Conservation (phyloP, 2,888 invertebrate species). For the Drosophila formosana region DNA sequence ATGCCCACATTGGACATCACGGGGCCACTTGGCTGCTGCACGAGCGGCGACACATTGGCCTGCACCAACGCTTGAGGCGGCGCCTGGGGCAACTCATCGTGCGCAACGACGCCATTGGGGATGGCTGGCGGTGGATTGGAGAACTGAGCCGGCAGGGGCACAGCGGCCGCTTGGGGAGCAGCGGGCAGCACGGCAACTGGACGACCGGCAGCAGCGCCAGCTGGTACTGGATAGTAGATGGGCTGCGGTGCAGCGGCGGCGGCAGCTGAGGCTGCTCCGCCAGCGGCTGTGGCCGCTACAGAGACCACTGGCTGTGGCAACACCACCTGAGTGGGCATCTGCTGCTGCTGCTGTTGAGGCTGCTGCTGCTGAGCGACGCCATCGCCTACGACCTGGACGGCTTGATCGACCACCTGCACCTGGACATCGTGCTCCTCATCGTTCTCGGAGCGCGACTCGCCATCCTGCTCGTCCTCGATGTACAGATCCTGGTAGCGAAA, state of each 20-base stretch:
- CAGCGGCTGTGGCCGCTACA: slow-evolving; percentile 46
- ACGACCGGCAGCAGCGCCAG: slow-evolving; percentile 76
- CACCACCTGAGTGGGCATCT: slow-evolving; percentile 67
- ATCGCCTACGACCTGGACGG: slow-evolving; percentile 64
- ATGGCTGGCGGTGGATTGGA: slow-evolving; percentile 75
- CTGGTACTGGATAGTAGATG: slow-evolving; percentile 83
- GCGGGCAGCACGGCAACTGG: slow-evolving; percentile 80
- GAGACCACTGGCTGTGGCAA: slow-evolving; percentile 69
- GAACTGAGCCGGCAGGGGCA: slow-evolving; percentile 79
- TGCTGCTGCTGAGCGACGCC: slow-evolving; percentile 57
- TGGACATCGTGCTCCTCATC: slow-evolving; percentile 84
- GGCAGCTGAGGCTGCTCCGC: slow-evolving; percentile 28
- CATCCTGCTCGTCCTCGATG: slow-evolving; percentile 87
- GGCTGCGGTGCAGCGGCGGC: slow-evolving; percentile 35
- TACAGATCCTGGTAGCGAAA: slow-evolving; percentile 96
- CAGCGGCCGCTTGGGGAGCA: slow-evolving; percentile 69
- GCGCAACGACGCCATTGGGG: slow-evolving; percentile 84
- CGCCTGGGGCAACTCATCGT: slow-evolving; percentile 83
- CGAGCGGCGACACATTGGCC: slow-evolving; percentile 84
- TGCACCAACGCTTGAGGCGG: slow-evolving; percentile 84
- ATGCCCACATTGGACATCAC: slow-evolving; percentile 60
- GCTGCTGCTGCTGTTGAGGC: slow-evolving; percentile 60
- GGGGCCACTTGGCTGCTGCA: slow-evolving; percentile 68
- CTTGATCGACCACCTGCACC: slow-evolving; percentile 69
- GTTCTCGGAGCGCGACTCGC: slow-evolving; percentile 84